Conservation (phyloP, 2,888 invertebrate species). For the Pegoplata infirma region DNA sequence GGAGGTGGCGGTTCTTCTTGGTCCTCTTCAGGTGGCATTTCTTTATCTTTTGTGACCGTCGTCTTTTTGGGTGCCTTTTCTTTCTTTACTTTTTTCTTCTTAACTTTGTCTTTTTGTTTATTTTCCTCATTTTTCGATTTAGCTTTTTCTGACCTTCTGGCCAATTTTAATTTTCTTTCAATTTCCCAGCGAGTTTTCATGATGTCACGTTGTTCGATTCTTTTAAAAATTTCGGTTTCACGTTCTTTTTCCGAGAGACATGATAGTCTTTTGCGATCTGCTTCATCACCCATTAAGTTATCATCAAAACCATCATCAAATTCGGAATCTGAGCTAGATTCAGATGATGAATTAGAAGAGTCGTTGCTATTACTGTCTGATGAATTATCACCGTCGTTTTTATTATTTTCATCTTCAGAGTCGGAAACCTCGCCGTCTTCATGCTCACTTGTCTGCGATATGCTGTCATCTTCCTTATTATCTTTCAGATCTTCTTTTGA, state of each 20-base stretch:
- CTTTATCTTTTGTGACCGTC: conserved; percentile 3
- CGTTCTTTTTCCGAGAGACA: conserved; percentile 97
- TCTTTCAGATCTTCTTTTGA: conserved; percentile 75
- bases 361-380: conserved; percentile 66
- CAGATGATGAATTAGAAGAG: conserved; percentile 68
- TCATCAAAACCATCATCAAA: conserved; percentile 98
- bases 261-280: conserved; percentile 92
- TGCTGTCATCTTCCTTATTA: conserved; percentile 69
- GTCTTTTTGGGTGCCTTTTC: conserved; percentile 20
- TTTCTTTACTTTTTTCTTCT: conserved; percentile 62
- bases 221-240: conserved; percentile 97
- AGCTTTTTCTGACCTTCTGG: conserved; percentile 86
- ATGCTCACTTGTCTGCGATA: conserved; percentile 80
- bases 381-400: conserved; percentile 74
- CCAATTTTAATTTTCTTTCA: conserved; percentile 92
- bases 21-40: conserved; percentile 36
- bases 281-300: conserved; percentile 97
- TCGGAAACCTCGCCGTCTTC: conserved; percentile 94
- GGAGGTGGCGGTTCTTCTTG: not conserved
- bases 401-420: conserved; percentile 79
- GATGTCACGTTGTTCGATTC: conserved; percentile 95
- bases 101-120: conserved; percentile 81
- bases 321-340: conserved; percentile 85
- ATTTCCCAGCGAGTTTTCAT: conserved; percentile 97
- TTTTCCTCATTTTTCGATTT: conserved; percentile 75